Percentiles rank a stretch among this genome's conserved stretches.
phyloP scores from a whole-genome alignment of 2,888 invertebrate genomes.

The Amphimallon solstitiale region DNA sequence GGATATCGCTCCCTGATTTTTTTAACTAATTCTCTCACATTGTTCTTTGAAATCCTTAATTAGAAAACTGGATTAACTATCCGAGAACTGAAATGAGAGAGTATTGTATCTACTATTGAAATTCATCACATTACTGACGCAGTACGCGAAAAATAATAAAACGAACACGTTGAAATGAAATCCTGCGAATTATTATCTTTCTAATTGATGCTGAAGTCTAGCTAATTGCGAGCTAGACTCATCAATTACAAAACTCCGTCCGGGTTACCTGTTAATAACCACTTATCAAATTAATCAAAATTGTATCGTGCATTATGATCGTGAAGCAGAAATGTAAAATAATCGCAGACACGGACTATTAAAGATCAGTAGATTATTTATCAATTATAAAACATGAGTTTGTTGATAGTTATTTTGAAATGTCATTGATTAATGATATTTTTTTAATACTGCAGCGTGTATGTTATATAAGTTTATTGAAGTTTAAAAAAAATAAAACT shows the following conservation, averaged over 20 bases:
- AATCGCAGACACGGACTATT: no score
- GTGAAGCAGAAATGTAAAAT: no score
- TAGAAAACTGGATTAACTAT: constrained; percentile 19
- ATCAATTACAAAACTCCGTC: background rate
- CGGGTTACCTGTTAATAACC: background rate
- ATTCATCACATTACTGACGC: background rate
- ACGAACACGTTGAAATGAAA: no score
- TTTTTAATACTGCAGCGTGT: background rate
- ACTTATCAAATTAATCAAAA: background rate
- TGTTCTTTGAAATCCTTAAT: constrained; percentile 16
- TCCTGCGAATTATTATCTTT: background rate
- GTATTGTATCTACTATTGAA: background rate
- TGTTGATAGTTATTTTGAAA: no score
- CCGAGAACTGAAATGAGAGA: background rate
- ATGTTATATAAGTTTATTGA: no score
- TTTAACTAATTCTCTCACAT: constrained; percentile 16
- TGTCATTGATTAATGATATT: no score
- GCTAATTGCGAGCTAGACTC: background rate
- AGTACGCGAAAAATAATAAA: no score
- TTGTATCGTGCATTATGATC: background rate
- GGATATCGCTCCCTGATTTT: constrained; percentile 10
- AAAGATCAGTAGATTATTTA: no score
- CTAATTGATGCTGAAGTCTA: constrained; percentile 1
- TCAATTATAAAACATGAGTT: no score
- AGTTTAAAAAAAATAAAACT: no score